Conservation (phyloP, 2,888 invertebrate species). For the Caenorhabditis zanzibari region DNA sequence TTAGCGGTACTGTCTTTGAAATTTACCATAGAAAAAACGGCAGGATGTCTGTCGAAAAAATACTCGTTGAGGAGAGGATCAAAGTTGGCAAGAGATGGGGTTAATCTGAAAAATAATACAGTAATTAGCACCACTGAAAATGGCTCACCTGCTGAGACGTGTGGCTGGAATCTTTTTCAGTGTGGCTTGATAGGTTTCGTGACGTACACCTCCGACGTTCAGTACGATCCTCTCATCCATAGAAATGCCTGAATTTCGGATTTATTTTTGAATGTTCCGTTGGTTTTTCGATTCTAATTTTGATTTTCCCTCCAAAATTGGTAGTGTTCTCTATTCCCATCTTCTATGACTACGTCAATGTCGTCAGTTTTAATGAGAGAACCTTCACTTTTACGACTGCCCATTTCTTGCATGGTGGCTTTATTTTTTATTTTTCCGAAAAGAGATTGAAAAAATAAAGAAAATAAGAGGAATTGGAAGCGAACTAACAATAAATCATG, state of each 20-base stretch:
- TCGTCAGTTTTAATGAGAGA: conserved; percentile 24
- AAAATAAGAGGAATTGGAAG: conserved; percentile 33
- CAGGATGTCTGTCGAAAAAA: conserved; percentile 93
- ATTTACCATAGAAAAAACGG: conserved; percentile 88
- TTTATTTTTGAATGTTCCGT: neutral
- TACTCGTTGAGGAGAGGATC: conserved; percentile 99
- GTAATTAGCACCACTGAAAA: neutral
- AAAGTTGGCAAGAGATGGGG: conserved; percentile 97
- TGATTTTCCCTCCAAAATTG: neutral
- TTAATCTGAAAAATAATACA: conserved; percentile 85
- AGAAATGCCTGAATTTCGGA: conserved; percentile 59
- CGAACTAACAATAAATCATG: conserved; percentile 53
- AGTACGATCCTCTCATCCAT: conserved; percentile 91
- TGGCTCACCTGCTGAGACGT: conserved; percentile 86
- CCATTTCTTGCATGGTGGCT: conserved; percentile 3
- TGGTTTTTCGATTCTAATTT: neutral
- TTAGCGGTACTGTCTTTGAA: too few relatives aligned
- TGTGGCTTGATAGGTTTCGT: conserved; percentile 87
- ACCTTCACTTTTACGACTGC: conserved; percentile 25
- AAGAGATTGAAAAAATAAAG: conserved; percentile 18
- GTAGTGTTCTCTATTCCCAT: neutral
- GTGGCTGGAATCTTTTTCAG: conserved; percentile 94
- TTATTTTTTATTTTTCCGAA: conserved; percentile 11
- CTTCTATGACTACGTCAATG: conserved; percentile 31
- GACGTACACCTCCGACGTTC: conserved; percentile 96